phyloP scores from a whole-genome alignment of 2,113 vertebrate species.

The Tychaedon coryphoeus region DNA sequence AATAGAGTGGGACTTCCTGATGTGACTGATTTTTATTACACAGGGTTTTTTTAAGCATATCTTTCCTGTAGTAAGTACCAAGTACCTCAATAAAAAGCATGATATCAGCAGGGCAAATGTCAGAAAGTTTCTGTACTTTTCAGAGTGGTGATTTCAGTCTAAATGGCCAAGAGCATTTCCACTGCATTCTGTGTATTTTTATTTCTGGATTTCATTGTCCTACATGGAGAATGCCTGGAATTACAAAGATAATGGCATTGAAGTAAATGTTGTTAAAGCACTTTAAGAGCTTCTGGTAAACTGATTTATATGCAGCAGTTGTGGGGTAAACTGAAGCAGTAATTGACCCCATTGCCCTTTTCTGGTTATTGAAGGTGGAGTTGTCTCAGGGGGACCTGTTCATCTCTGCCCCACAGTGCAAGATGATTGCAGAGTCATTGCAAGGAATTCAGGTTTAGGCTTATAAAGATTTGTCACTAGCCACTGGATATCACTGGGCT shows the following conservation, averaged over 20 bases:
- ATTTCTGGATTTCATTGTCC: background rate
- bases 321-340: slow-evolving; percentile 61
- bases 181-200: background rate
- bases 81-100: background rate
- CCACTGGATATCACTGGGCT: slow-evolving; percentile 47
- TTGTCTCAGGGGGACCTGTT: slow-evolving; percentile 62
- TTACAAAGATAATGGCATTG: slow-evolving; percentile 41
- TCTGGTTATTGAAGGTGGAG: slow-evolving; percentile 70
- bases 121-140: background rate
- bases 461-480: slow-evolving; percentile 69
- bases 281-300: slow-evolving; percentile 43
- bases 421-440: slow-evolving; percentile 69
- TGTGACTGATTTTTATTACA: background rate
- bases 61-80: background rate
- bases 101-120: background rate
- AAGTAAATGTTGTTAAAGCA: slow-evolving; percentile 41
- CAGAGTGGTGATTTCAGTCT: background rate
- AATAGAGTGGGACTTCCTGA: background rate
- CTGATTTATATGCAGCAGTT: slow-evolving; percentile 70
- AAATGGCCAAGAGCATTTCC: background rate
- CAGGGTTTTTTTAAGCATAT: background rate
- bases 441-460: slow-evolving; percentile 59
- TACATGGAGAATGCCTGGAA: slow-evolving; percentile 26
- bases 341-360: slow-evolving; percentile 67
- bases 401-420: slow-evolving; percentile 43